phyloP scores from a whole-genome alignment of 1,140 invertebrate species.

The Macrosteles quadrilineatus region DNA sequence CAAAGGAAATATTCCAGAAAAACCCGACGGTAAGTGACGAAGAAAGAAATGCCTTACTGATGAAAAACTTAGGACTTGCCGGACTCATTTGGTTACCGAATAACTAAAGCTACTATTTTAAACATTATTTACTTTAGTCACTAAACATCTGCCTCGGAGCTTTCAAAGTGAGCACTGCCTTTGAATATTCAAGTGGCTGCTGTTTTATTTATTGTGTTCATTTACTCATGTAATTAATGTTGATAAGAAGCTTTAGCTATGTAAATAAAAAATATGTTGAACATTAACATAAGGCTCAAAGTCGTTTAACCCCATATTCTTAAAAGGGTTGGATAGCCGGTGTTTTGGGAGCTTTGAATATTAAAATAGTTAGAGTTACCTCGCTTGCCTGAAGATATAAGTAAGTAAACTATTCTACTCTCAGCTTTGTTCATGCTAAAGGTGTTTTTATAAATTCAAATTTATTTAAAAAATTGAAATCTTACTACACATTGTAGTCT shows the following conservation, averaged over 20 bases:
- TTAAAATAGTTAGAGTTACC: too few species aligned
- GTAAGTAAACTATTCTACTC: too few species aligned
- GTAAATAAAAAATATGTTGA: constrained; percentile 17
- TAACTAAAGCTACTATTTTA: constrained; percentile 23
- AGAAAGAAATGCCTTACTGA: constrained; percentile 32
- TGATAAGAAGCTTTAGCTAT: constrained; percentile 7
- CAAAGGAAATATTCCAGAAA: constrained; percentile 36
- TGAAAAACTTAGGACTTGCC: constrained; percentile 33
- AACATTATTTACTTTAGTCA: not conserved
- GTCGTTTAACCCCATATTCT: too few species aligned
- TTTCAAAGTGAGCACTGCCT: constrained; percentile 19
- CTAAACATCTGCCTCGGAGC: not conserved
- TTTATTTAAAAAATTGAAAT: too few species aligned
- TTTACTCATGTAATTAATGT: constrained; percentile 15
- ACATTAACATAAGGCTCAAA: too few species aligned
- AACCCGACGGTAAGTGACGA: constrained; percentile 32
- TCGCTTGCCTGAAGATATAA: too few species aligned
- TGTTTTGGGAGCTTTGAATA: too few species aligned
- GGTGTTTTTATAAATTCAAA: too few species aligned
- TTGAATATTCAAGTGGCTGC: constrained; percentile 18
- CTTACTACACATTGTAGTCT: too few species aligned
- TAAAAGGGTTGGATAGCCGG: too few species aligned
- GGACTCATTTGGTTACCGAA: constrained; percentile 39
- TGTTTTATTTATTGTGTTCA: constrained; percentile 22
- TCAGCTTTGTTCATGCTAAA: too few species aligned